Evolutionary conservation across 2,113 vertebrate species (phyloP).

Genomic region (Spilogale gracilis): DNA sequence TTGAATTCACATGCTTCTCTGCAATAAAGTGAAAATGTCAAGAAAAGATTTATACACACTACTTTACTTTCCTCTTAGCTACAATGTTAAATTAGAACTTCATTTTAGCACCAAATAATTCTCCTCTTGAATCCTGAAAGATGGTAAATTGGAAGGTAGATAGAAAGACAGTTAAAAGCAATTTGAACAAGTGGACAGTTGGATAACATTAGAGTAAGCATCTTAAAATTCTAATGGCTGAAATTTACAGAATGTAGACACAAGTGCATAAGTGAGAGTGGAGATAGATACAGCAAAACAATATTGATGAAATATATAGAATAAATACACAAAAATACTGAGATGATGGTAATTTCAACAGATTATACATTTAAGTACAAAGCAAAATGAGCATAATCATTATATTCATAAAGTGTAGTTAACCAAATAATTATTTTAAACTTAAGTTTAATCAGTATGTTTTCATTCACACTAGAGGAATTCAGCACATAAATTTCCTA

Average conservation of each 20-base stretch:
- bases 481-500: background rate
- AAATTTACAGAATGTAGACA: conserved; percentile 30
- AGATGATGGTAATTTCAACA: background rate
- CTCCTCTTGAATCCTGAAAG: background rate
- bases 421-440: conserved; percentile 17
- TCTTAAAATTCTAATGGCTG: conserved; percentile 50
- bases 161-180: conserved; percentile 66
- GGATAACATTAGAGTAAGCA: conserved; percentile 58
- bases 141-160: conserved; percentile 52
- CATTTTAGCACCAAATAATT: conserved; percentile 68
- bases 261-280: conserved; percentile 53
- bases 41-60: conserved; percentile 66
- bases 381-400: conserved; percentile 37
- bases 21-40: conserved; percentile 66
- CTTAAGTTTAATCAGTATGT: background rate
- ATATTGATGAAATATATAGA: background rate
- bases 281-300: conserved; percentile 31
- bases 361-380: conserved; percentile 18
- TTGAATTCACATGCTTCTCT: conserved; percentile 74
- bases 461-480: background rate
- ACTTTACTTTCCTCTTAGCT: conserved; percentile 72
- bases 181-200: conserved; percentile 47
- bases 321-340: background rate
- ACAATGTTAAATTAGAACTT: conserved; percentile 70
- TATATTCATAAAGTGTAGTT: background rate